phyloP scores from a whole-genome alignment of 2,888 invertebrate genomes.

The Tipula helvola region DNA sequence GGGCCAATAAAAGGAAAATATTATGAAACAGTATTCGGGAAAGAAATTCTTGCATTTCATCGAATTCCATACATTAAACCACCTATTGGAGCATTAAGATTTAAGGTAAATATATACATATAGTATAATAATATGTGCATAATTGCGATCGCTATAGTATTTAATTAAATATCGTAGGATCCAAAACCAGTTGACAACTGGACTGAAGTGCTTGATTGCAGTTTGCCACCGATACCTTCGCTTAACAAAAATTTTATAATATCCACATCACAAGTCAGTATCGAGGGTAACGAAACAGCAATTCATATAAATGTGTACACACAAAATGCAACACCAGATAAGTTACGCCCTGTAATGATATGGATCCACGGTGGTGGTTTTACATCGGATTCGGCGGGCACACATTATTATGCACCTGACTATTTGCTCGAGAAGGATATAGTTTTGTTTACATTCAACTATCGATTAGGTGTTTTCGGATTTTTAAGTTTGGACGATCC shows the following conservation, averaged over 20 bases:
- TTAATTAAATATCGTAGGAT: constrained; percentile 24
- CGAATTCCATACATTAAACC: background rate
- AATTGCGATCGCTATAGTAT: background rate
- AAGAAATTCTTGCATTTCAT: background rate
- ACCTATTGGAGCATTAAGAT: background rate
- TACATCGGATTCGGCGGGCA: constrained; percentile 36
- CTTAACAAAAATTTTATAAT: background rate
- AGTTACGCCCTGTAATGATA: constrained; percentile 34
- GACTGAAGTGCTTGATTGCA: constrained; percentile 33
- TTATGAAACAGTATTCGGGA: background rate
- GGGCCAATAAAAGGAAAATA: background rate
- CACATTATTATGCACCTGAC: constrained; percentile 35
- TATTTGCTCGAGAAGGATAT: constrained; percentile 23
- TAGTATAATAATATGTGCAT: background rate
- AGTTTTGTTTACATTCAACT: constrained; percentile 33
- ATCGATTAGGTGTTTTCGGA: constrained; percentile 28
- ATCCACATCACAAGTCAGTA: constrained; percentile 13
- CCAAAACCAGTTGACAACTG: constrained; percentile 35
- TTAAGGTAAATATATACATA: background rate
- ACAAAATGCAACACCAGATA: constrained; percentile 23
- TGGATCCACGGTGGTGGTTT: constrained; percentile 41
- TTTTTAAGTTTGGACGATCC: constrained; percentile 22
- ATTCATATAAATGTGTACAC: constrained; percentile 38
- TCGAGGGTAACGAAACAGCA: constrained; percentile 41
- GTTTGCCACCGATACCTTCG: background rate